Percentiles rank a stretch among this genome's conserved stretches.
phyloP scores from a whole-genome alignment of 2,888 invertebrate genomes.

The Petrolisthes cinctipes region DNA sequence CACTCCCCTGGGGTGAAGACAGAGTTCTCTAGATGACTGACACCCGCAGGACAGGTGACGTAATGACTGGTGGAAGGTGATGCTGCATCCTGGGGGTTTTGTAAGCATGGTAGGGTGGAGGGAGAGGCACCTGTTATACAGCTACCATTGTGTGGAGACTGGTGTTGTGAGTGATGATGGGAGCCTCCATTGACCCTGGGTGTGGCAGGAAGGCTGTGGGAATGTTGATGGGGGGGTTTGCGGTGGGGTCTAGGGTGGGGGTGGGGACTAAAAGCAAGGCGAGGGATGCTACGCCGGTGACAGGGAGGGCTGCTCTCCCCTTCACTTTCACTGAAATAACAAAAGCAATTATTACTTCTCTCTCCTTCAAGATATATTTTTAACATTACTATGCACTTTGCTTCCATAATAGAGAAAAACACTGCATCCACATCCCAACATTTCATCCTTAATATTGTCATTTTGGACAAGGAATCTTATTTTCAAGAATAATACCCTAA shows the following conservation, averaged over 20 bases:
- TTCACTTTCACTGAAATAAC: conserved; percentile 49
- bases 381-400: no score
- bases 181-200: conserved; percentile 55
- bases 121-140: conserved; percentile 1
- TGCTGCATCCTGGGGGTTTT: conserved; percentile 30
- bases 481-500: no score
- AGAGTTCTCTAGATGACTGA: conserved; percentile 42
- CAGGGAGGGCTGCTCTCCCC: conserved; percentile 31
- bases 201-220: conserved; percentile 58
- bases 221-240: conserved; percentile 46
- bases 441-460: no score
- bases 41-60: conserved; percentile 49
- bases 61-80: conserved; percentile 51
- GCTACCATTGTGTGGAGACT: not conserved
- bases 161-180: not conserved
- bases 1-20: conserved; percentile 26
- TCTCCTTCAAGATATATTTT: no score
- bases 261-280: conserved; percentile 13
- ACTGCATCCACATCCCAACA: no score
- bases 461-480: no score
- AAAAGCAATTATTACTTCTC: no score
- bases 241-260: conserved; percentile 11
- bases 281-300: not conserved
- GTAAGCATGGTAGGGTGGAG: conserved; percentile 26
- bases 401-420: no score